phyloP scores from a whole-genome alignment of 2,113 vertebrate genomes.

The Actenoides hombroni region DNA sequence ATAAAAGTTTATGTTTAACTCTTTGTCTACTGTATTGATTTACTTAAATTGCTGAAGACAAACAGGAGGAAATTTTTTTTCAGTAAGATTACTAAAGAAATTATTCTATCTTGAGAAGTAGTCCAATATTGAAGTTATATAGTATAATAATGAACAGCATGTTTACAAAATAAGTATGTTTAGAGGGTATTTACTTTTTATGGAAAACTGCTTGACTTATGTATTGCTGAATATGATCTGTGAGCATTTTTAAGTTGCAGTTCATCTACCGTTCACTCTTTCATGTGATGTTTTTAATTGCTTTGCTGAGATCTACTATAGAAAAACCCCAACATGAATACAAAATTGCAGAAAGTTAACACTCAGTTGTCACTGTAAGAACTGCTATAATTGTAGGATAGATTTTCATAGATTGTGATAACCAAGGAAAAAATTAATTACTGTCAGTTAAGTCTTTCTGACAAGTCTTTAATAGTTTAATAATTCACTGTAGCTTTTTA shows the following conservation, averaged over 20 bases:
- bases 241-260: not conserved
- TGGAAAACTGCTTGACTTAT: not conserved
- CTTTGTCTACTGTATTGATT: not conserved
- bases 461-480: not conserved
- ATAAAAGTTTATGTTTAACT: slow-evolving; percentile 56
- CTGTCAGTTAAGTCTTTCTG: not conserved
- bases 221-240: not conserved
- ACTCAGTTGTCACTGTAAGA: not conserved
- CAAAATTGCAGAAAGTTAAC: not conserved
- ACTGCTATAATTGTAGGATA: not conserved
- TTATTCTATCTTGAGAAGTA: not conserved
- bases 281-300: not conserved
- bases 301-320: not conserved
- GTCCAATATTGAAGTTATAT: not conserved
- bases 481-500: not conserved
- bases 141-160: not conserved
- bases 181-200: not conserved
- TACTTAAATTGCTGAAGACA: not conserved
- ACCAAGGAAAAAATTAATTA: not conserved
- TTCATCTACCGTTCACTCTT: not conserved
- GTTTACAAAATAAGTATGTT: not conserved
- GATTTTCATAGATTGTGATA: not conserved
- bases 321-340: not conserved
- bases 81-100: not conserved
- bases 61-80: not conserved